phyloP scores from a whole-genome alignment of 2,888 invertebrate species.

The Athripsodes cinereus region DNA sequence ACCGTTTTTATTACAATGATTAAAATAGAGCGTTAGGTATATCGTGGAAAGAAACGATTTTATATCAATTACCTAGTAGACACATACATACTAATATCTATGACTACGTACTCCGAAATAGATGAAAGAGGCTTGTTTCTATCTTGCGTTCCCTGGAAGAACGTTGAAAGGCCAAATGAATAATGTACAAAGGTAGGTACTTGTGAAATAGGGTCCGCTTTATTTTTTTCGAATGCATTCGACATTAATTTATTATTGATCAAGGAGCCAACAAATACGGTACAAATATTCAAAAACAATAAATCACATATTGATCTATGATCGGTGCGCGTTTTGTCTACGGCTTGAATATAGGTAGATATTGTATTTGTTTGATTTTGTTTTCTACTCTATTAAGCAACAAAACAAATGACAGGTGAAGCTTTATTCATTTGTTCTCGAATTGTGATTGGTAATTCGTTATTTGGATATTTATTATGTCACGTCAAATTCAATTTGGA shows the following conservation, averaged over 20 bases:
- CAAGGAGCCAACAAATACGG: slow-evolving; percentile 2
- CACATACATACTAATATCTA: too few relatives aligned
- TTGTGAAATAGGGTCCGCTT: too few relatives aligned
- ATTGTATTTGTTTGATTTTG: neutral
- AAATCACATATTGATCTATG: neutral
- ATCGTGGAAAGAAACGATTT: too few relatives aligned
- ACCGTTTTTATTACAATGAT: too few relatives aligned
- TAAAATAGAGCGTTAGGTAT: too few relatives aligned
- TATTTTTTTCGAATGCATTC: slow-evolving; percentile 6
- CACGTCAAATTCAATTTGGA: neutral
- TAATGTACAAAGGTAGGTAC: too few relatives aligned
- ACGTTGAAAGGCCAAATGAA: too few relatives aligned
- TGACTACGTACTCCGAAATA: too few relatives aligned
- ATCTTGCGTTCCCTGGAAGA: too few relatives aligned
- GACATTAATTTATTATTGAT: neutral
- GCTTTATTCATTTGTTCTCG: neutral
- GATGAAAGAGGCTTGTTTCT: too few relatives aligned
- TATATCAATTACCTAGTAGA: too few relatives aligned
- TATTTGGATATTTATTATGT: neutral
- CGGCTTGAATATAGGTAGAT: neutral
- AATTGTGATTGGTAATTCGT: neutral
- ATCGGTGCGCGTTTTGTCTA: neutral
- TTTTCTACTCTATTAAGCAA: neutral
- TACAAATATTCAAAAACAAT: neutral
- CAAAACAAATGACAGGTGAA: neutral